Evolutionary conservation across 1,140 invertebrate species (phyloP).

Genomic region (Dreissena polymorpha): DNA sequence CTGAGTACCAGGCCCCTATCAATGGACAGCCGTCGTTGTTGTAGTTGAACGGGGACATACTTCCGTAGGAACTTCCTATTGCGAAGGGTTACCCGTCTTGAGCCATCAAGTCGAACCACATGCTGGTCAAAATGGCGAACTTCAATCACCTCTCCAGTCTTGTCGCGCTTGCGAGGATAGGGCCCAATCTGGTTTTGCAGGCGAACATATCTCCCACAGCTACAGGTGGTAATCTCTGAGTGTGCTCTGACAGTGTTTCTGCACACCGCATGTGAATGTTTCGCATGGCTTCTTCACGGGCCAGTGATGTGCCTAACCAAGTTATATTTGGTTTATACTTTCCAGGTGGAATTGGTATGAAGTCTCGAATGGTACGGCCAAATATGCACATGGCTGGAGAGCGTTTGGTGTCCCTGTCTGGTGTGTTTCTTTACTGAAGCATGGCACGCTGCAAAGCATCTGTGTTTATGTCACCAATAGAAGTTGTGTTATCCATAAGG

Average conservation of each 20-base stretch:
- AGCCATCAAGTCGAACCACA: conserved; percentile 56
- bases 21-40: background rate
- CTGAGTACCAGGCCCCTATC: background rate
- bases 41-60: conserved; percentile 6
- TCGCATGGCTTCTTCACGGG: conserved; percentile 53
- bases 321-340: conserved; percentile 58
- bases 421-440: conserved; percentile 61
- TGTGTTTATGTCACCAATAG: conserved; percentile 55
- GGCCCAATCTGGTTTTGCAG: conserved; percentile 63
- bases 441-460: conserved; percentile 57
- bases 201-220: conserved; percentile 55
- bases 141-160: conserved; percentile 54
- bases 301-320: conserved; percentile 51
- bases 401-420: conserved; percentile 58
- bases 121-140: conserved; percentile 62
- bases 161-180: conserved; percentile 60
- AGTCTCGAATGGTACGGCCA: conserved; percentile 51
- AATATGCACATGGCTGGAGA: conserved; percentile 57
- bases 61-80: conserved; percentile 55
- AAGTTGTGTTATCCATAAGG: conserved; percentile 49
- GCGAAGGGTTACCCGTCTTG: conserved; percentile 55
- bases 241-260: conserved; percentile 58
- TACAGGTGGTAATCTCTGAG: conserved; percentile 44
- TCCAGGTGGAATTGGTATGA: conserved; percentile 60
- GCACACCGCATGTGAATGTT: conserved; percentile 56